phyloP scores from a whole-genome alignment of 2,113 vertebrate species.

The Apteryx owenii region DNA sequence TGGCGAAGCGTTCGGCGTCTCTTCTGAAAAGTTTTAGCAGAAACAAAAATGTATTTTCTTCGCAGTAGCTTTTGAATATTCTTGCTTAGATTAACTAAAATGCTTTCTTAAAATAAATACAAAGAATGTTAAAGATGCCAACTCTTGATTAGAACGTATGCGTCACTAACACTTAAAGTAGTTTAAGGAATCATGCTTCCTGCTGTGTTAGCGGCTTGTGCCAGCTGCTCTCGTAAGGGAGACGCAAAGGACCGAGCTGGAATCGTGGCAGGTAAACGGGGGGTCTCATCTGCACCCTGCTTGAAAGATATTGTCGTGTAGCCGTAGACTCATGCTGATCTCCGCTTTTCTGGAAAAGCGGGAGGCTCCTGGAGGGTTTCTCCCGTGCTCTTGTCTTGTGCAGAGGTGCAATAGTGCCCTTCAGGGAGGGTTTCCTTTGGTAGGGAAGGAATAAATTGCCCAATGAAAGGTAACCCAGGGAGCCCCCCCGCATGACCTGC shows the following conservation, averaged over 20 bases:
- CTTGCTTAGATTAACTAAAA: slow-evolving; percentile 21
- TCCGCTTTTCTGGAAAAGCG: neutral
- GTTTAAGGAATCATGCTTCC: slow-evolving; percentile 13
- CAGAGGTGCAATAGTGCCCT: neutral
- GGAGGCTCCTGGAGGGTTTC: neutral
- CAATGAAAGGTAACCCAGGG: rapidly evolving
- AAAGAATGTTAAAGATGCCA: slow-evolving; percentile 19
- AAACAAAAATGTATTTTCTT: neutral
- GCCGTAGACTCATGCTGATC: neutral
- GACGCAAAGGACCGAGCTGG: neutral
- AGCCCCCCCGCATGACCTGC: neutral
- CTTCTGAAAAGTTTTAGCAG: neutral
- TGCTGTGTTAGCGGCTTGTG: slow-evolving; percentile 27
- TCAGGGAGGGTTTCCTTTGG: neutral
- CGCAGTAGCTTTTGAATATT: neutral
- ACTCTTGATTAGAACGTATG: slow-evolving; percentile 28
- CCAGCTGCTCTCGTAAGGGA: neutral
- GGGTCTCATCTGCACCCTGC: neutral
- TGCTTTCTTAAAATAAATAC: slow-evolving; percentile 38
- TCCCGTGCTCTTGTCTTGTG: neutral
- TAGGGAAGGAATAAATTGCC: neutral
- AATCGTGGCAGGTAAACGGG: slow-evolving; percentile 24
- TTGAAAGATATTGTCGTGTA: neutral
- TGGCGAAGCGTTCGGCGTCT: neutral
- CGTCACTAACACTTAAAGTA: slow-evolving; percentile 24